phyloP scores from a whole-genome alignment of 1,140 invertebrate species.

The Pseudomyrmex sp. region DNA sequence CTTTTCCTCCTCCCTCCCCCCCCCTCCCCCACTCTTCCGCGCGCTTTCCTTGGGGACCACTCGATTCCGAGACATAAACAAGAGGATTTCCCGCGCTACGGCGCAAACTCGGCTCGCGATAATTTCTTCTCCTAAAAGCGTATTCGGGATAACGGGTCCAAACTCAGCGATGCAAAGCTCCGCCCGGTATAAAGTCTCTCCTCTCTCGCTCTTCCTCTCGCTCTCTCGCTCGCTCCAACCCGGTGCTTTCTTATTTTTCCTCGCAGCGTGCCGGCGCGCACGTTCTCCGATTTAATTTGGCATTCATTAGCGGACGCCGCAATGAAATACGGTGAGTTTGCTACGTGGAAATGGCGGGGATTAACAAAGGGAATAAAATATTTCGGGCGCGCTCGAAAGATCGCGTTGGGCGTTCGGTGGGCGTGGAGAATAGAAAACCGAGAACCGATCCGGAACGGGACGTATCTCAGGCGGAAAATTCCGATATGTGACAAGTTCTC shows the following conservation, averaged over 20 bases:
- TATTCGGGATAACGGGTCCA: constrained; percentile 56
- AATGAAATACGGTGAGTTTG: constrained; percentile 48
- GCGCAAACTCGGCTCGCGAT: constrained; percentile 42
- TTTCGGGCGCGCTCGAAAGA: constrained; percentile 31
- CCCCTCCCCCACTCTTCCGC: too few species aligned
- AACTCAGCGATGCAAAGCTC: constrained; percentile 47
- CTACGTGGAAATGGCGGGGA: constrained; percentile 51
- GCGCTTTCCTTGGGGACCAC: constrained; percentile 41
- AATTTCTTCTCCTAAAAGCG: constrained; percentile 58
- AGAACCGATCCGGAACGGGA: neutral
- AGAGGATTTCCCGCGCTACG: constrained; percentile 59
- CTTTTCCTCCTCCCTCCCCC: neutral
- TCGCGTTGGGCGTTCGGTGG: neutral
- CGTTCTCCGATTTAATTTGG: constrained; percentile 64
- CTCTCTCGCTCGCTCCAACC: constrained; percentile 10
- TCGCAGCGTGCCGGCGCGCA: constrained; percentile 40
- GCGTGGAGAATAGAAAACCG: too few species aligned
- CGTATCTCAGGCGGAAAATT: neutral
- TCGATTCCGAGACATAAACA: constrained; percentile 68
- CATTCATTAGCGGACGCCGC: constrained; percentile 61
- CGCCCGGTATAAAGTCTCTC: constrained; percentile 5
- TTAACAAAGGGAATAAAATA: constrained; percentile 61
- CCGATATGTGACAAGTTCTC: too few species aligned
- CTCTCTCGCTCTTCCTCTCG: neutral
- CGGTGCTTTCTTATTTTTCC: constrained; percentile 18